phyloP scores from a whole-genome alignment of 35 echinoderm and acorn worm genomes.

The Heliocidaris erythrogramma region DNA sequence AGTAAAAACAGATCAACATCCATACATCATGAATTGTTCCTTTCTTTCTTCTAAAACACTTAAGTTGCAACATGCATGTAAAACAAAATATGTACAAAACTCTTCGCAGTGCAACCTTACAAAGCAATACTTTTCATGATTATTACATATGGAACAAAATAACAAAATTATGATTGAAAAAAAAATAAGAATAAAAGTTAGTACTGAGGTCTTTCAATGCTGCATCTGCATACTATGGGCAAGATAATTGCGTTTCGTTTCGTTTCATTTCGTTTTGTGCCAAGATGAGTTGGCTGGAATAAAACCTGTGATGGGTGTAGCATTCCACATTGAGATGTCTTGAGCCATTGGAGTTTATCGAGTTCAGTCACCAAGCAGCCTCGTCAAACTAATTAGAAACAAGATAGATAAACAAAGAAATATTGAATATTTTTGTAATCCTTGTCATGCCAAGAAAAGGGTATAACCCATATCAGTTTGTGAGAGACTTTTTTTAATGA shows the following conservation, averaged over 20 bases:
- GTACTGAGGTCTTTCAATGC: slow-evolving; percentile 9
- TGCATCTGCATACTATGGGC: background rate
- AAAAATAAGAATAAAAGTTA: background rate
- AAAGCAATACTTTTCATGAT: background rate
- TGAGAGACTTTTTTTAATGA: too few species aligned
- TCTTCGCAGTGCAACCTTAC: background rate
- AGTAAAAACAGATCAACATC: too few species aligned
- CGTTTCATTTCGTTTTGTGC: background rate
- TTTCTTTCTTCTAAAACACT: background rate
- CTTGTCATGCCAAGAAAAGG: too few species aligned
- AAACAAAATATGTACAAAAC: background rate
- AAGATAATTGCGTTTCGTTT: background rate
- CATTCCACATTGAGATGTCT: background rate
- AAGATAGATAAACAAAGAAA: background rate
- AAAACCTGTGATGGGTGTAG: background rate
- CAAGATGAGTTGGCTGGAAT: background rate
- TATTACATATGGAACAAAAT: background rate
- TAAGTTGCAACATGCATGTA: background rate
- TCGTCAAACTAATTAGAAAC: background rate
- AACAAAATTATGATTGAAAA: background rate
- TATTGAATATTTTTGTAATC: too few species aligned
- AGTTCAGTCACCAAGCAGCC: background rate
- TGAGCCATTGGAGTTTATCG: background rate
- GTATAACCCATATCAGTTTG: too few species aligned
- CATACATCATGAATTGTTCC: background rate